A percentile compares a stretch with the other conserved stretches of the same genome.
These are phyloP conservation scores for Mylabris phalerata DNA, from an alignment of 1,140 invertebrate species.

Conservation along the genomic window DNA sequence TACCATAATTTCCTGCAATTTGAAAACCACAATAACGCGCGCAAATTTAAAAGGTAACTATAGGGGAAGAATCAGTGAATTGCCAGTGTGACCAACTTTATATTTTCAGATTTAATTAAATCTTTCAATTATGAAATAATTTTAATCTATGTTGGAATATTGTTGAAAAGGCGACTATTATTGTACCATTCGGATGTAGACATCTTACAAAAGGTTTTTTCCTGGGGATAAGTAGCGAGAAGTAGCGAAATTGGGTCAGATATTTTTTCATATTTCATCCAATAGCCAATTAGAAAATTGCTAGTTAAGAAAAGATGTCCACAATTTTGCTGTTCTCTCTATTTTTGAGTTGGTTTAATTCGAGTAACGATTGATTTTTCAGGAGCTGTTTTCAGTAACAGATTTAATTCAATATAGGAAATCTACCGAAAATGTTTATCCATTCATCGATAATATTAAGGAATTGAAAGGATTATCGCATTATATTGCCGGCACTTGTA, in stretches of 20 bases:
- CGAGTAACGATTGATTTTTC: not conserved
- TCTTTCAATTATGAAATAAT: conserved; percentile 24
- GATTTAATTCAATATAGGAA: conserved; percentile 16
- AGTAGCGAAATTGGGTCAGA: too few relatives aligned
- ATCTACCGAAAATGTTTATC: conserved; percentile 21
- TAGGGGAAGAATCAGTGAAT: not conserved
- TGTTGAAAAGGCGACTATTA: conserved; percentile 25
- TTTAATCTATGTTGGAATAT: conserved; percentile 23
- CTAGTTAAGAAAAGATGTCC: too few relatives aligned
- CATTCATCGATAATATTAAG: conserved; percentile 9
- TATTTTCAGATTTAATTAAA: conserved; percentile 22
- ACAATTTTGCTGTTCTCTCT: too few relatives aligned
- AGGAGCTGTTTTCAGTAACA: conserved; percentile 17
- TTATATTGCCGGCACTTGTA: conserved; percentile 21
- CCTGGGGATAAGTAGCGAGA: not conserved
- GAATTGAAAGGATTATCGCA: conserved; percentile 11
- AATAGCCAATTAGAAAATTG: too few relatives aligned
- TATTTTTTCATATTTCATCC: too few relatives aligned
- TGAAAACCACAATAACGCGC: conserved; percentile 7
- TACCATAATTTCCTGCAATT: conserved; percentile 6
- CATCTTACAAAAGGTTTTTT: conserved; percentile 14
- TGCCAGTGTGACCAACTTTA: conserved; percentile 3
- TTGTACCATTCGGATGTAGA: conserved; percentile 17
- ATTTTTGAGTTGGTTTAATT: not conserved
- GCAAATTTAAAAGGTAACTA: conserved; percentile 12